Evolutionary conservation across 2,797 vertebrate species (phyloP).

Genomic region (Microctenopoma stevenorrisi): DNA sequence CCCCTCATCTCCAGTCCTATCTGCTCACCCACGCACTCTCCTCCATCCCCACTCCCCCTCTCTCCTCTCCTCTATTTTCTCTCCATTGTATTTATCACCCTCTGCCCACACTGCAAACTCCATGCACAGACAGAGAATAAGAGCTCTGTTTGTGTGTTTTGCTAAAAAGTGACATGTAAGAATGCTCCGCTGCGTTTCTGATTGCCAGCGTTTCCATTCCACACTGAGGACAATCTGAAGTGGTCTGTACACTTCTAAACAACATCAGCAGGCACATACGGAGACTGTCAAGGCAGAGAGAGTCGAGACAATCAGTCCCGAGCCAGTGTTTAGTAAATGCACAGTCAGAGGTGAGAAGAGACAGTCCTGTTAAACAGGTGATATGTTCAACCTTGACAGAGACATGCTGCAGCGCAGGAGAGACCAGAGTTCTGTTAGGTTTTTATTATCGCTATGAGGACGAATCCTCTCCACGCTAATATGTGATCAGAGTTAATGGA

Average conservation of each 20-base stretch:
- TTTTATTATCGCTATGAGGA: background rate
- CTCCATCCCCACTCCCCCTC: constrained; percentile 73
- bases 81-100: constrained; percentile 79
- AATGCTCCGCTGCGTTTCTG: constrained; percentile 67
- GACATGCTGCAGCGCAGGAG: constrained; percentile 10
- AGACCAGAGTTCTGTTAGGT: background rate
- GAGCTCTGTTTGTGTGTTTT: constrained; percentile 73
- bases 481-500: too few species aligned
- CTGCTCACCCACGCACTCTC: constrained; percentile 78
- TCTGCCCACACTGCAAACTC: constrained; percentile 81
- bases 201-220: constrained; percentile 66
- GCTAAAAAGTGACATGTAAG: constrained; percentile 79
- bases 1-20: constrained; percentile 74
- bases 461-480: background rate
- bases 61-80: constrained; percentile 73
- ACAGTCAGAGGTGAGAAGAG: constrained; percentile 62
- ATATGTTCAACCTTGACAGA: constrained; percentile 22
- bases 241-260: constrained; percentile 65
- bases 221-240: constrained; percentile 71
- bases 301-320: constrained; percentile 75
- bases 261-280: constrained; percentile 74
- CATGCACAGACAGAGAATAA: constrained; percentile 69
- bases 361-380: constrained; percentile 37
- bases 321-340: constrained; percentile 77
- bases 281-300: constrained; percentile 50